Evolutionary conservation across 2,113 vertebrate genomes (phyloP).

Genomic region (Helogale parvula): DNA sequence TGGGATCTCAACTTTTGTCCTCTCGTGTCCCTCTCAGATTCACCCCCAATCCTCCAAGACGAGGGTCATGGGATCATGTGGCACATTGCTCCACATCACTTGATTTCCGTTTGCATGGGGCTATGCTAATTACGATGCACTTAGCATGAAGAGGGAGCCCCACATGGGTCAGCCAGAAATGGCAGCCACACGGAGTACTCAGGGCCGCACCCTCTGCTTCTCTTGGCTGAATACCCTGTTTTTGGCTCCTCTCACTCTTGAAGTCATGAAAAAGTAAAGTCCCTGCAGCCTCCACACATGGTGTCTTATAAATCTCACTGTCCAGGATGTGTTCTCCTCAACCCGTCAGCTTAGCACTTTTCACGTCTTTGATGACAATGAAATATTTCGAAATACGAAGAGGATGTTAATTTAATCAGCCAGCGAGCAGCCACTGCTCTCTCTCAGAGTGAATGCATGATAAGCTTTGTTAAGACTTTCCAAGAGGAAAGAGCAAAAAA

Average conservation of each 20-base stretch:
- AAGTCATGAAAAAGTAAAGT: not conserved
- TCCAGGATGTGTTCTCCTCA: not conserved
- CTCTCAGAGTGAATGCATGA: not conserved
- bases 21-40: not conserved
- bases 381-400: not conserved
- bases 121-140: not conserved
- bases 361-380: not conserved
- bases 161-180: not conserved
- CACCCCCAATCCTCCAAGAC: not conserved
- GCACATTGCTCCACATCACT: not conserved
- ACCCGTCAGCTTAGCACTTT: not conserved
- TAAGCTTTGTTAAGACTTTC: not conserved
- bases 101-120: not conserved
- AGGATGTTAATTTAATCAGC: not conserved
- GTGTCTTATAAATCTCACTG: not conserved
- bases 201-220: not conserved
- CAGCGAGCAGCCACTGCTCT: not conserved
- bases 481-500: no score
- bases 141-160: not conserved
- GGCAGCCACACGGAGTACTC: fast-evolving
- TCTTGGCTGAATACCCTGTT: not conserved
- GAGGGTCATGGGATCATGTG: not conserved
- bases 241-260: not conserved
- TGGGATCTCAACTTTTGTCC: not conserved
- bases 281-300: not conserved